Percentiles rank a stretch among this genome's conserved stretches.
Evolutionary conservation across 23 tunicate genomes (phyloP).

Genomic region (Ascidia mentula): DNA sequence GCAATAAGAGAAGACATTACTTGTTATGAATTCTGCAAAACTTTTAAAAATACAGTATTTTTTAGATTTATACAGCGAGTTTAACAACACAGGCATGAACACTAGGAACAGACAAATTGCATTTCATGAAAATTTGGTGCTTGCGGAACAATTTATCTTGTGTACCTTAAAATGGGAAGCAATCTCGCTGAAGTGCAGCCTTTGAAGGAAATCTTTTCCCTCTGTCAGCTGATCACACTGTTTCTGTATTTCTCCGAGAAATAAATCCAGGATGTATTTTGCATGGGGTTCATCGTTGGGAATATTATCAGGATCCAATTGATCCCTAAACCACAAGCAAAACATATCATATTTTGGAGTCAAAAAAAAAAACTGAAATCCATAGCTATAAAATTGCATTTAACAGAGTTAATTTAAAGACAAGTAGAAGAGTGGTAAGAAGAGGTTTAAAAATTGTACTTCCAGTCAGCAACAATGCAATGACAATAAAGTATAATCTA

Average conservation of each 20-base stretch:
- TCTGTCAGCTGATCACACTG: constrained; percentile 94
- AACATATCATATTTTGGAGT: too few species aligned
- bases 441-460: too few species aligned
- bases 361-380: too few species aligned
- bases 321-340: too few species aligned
- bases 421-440: too few species aligned
- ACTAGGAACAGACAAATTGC: background rate
- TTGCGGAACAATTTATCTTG: background rate
- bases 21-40: too few species aligned
- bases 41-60: background rate
- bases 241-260: constrained; percentile 85
- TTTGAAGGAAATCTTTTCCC: constrained; percentile 82
- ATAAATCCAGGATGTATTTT: constrained; percentile 70
- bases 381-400: too few species aligned
- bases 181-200: constrained; percentile 82
- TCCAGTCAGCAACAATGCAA: too few species aligned
- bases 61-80: background rate
- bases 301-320: constrained; percentile 88
- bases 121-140: background rate
- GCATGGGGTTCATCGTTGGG: constrained; percentile 87
- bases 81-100: background rate
- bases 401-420: too few species aligned
- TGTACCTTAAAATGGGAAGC: constrained; percentile 88
- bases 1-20: too few species aligned
- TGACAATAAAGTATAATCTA: too few species aligned